Conservation (phyloP, 2,888 invertebrate species). For the Xestobium rufovillosum region DNA sequence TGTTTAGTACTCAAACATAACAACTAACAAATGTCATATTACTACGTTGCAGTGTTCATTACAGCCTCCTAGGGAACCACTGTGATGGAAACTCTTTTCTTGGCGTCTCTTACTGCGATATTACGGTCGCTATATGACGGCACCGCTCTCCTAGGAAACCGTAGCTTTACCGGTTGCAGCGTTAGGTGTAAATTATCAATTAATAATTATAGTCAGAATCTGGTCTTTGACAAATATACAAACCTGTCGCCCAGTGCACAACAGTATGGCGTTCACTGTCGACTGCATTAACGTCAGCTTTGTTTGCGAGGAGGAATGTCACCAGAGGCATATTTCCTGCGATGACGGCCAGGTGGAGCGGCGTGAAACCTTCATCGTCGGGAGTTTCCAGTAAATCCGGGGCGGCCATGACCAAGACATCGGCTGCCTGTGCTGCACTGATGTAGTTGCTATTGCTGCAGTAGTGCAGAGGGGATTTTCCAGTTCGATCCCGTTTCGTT, state of each 20-base stretch:
- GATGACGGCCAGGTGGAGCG: slow-evolving; percentile 91
- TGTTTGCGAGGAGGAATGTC: slow-evolving; percentile 76
- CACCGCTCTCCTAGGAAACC: no score
- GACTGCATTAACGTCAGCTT: slow-evolving; percentile 81
- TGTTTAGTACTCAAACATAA: no score
- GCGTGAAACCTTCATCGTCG: slow-evolving; percentile 92
- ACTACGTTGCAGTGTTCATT: no score
- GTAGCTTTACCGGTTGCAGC: no score
- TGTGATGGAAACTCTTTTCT: no score
- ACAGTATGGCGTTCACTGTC: slow-evolving; percentile 94
- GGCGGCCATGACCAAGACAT: slow-evolving; percentile 70
- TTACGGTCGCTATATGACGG: no score
- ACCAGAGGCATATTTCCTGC: slow-evolving; percentile 84
- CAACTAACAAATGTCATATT: no score
- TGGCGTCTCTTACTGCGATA: no score
- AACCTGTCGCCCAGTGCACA: slow-evolving; percentile 98
- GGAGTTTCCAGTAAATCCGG: slow-evolving; percentile 76
- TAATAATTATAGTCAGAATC: no score
- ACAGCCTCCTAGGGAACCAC: no score
- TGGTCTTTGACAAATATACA: no score
- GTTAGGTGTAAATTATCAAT: no score
- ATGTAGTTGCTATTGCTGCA: slow-evolving; percentile 53
- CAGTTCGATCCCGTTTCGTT: slow-evolving; percentile 68
- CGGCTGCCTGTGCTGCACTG: slow-evolving; percentile 55
- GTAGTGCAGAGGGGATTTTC: slow-evolving; percentile 88